Evolutionary conservation across 2,888 invertebrate genomes (phyloP), one percentile per base, ranked within the genome.

Genomic region (Aspidiotus rigidus): DNA sequence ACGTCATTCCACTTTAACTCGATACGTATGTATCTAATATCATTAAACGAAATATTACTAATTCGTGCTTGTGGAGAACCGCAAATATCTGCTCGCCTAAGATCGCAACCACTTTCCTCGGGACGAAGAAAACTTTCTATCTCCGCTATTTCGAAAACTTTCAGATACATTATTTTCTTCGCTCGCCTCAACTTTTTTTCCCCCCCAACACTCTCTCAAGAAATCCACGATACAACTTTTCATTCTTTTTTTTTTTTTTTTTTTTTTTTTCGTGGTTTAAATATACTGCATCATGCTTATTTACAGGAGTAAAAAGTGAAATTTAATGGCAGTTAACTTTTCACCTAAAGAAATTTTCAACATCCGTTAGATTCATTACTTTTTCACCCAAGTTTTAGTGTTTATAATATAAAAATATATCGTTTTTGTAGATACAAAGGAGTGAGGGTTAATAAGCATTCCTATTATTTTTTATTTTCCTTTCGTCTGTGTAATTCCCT

Each of bases 241-340:
- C 49, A 53, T 44, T 63, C 53, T 49, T 39, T 63, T 63, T 53
- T 28, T 28, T 28, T 5, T 28, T n/a, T n/a, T 44, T 63, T 49
- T 49, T 39, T 63, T 63, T 53, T 28, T 28, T 28, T 5, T 28
- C 28, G 2, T 28, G 28, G 53, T 53, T 63, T 63, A 53, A 63
- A 63, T 28, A 28, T 28, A 49, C 49, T 49, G 53, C 63, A 53
- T 53, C 53, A 44, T 63, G 63, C 63, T 63, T 63, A 63, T 63
- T 63, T 63, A 63, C 63, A 44, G 53, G 63, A 49, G 44, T 63
- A 63, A 63, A 63, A 63, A 63, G 63, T 63, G 63, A 63, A 63
- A 63, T 63, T 63, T 63, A 63, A 63, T 63, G 63, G 63, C 53
- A 63, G 63, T 63, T 63, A 63, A 63, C 63, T 63, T 63, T 63